Evolutionary conservation across 2,113 vertebrate genomes (phyloP), one percentile per base, ranked within the genome.

Genomic region (Thunnus thynnus): DNA sequence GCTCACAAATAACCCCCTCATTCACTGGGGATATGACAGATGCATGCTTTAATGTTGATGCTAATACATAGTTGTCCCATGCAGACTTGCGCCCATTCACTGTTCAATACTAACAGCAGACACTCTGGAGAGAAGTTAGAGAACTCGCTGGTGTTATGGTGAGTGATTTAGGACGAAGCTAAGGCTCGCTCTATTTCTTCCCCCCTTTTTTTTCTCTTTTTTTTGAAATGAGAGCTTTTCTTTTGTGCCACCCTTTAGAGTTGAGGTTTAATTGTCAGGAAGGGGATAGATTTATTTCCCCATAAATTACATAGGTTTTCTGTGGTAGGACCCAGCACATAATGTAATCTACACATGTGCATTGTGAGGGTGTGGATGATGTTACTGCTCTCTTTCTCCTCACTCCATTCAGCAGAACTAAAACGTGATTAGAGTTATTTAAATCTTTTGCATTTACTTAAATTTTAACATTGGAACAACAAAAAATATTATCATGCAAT

Each of bases 201-300:
- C 5, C 1, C 22, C 22, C 22, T 22, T 46, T 65, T 65, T 76
- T 27, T 14, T 56, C 55, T 47, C 54, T 27, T n/a, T 60, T 83
- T 86, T 88, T 74, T 82, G 30, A 84, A 91, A 89, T 52, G 68
- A 88, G 82, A 91, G 69, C 82, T 90, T 93, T 90, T 91, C 76
- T 92, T 86, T 67, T 88, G 89, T 93, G 92, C 94, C 92, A 94
- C 90, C 86, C 88, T 91, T 92, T 88, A 89, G 88, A 88, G 85
- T 89, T 88, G 80, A 67, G 88, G 78, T 92, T 93, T 93, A 88
- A 90, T 89, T 91, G 91, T 94, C 89, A 93, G 92, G 89, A 93
- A 89, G 90, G 88, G 88, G 87, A 88, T 84, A 87, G 84, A 93
- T 94, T 93, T 94, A 95, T 94, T 91, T 76, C 76, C 91, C 80